A percentile compares a stretch with the other conserved stretches of the same genome.
These are phyloP conservation scores for Tokudaia tokunoshimensis DNA, from an alignment of 2,797 vertebrate species.

Conservation along the genomic window DNA sequence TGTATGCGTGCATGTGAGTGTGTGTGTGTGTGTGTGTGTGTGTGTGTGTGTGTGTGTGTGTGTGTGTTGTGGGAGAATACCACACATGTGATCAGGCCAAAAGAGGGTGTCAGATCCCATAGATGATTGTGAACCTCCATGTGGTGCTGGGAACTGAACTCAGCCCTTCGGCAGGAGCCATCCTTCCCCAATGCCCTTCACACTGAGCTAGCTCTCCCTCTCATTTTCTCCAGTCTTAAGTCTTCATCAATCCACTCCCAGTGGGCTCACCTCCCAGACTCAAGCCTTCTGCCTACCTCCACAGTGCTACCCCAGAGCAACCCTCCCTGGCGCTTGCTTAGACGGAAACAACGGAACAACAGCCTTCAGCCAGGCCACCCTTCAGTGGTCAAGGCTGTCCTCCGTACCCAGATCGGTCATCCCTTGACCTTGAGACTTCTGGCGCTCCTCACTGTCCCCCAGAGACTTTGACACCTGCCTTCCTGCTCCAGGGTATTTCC, in stretches of 20 bases:
- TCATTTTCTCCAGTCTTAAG: neutral
- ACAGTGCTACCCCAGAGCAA: neutral
- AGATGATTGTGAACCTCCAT: too few species aligned
- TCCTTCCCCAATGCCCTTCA: fast-evolving
- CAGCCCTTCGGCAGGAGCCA: too few species aligned
- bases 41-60: neutral
- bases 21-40: neutral
- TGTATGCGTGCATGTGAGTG: neutral
- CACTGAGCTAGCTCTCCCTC: neutral
- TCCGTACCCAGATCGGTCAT: neutral
- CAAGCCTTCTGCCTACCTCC: neutral
- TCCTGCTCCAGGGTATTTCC: too few species aligned
- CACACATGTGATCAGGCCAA: too few species aligned
- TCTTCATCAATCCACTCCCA: neutral
- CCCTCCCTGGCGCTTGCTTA: neutral
- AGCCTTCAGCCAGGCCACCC: neutral
- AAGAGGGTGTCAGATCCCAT: too few species aligned
- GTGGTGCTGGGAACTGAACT: neutral
- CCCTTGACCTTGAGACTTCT: neutral
- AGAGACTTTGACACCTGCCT: neutral
- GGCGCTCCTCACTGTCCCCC: neutral
- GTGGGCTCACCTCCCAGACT: neutral
- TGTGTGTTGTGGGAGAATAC: too few species aligned
- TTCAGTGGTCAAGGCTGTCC: neutral
- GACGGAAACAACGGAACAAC: too few species aligned